Base-by-base conservation (phyloP, 2,113 vertebrate genomes). In the Notothenia coriiceps region DNA sequence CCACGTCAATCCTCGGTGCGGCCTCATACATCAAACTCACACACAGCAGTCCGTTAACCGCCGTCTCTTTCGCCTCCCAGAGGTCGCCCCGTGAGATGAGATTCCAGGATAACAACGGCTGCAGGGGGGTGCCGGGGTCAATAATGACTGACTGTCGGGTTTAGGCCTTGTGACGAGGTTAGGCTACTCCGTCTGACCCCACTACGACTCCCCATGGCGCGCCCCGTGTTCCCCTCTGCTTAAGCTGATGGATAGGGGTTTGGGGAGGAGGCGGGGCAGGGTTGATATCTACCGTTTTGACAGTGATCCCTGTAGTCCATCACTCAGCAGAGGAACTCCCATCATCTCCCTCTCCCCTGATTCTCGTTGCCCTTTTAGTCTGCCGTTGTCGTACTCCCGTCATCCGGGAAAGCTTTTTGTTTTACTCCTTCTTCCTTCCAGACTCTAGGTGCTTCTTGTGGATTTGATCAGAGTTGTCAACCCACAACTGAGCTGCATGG, bases 141-240 rank as follows among this genome's bases (percentile, higher is more conserved):
- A 62, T 64, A 47, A 74, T 92, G 91, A 91, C 76, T 86, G 88
- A 93, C 90, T 89, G 87, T 59, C 29, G 62, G 79, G 74, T 84
- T 88, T 74, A 83, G 81, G 82, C 74, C 75, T 84, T 33, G 69
- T 91, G 90, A 91, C 83, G 86, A 74, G 85, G 89, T 90, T 56
- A 43, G 62, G 20, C 47, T 70, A 59, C 4, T 12, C 51, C 1
- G 55, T 81, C 72, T 75, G 71, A 79, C 88, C 83, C 63, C 64
- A 7, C 71, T 49, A 77, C 49, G 76, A 43, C 80, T 68, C 35
- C 75, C 70, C 57, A 70, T 54, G 64, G 64, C 33, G 10, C 17
- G 33, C 47, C 54, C 72, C 3, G n/a, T 52, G 64, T 71, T 82
- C 8, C 29, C 55, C 77, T 51, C 74, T 54, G 77, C 59, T 84